Conservation (phyloP, 2,113 vertebrate species). For the Mustela nigripes region DNA sequence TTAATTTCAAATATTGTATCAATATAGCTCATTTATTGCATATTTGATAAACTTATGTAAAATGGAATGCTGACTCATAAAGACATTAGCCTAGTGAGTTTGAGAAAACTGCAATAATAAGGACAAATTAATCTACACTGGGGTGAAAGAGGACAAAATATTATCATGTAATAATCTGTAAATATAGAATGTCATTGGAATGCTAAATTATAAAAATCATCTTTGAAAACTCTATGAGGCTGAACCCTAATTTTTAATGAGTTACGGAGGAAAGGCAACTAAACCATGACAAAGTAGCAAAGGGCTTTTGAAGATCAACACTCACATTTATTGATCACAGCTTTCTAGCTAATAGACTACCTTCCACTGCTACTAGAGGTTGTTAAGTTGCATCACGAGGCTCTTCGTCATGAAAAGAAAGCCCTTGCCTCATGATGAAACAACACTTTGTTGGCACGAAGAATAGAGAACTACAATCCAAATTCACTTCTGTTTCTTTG, state of each 20-base stretch:
- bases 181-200: slow-evolving; percentile 22
- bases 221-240: neutral
- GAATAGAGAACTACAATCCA: neutral
- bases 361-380: neutral
- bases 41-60: slow-evolving; percentile 38
- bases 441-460: neutral
- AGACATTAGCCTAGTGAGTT: neutral
- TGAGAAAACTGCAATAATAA: neutral
- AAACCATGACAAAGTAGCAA: neutral
- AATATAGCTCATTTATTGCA: neutral
- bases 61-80: neutral
- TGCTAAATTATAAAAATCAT: slow-evolving; percentile 14
- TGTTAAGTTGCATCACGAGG: neutral
- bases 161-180: neutral
- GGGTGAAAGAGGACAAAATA: neutral
- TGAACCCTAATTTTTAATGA: neutral
- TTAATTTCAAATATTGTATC: slow-evolving; percentile 30
- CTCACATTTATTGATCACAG: neutral
- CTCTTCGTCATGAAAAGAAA: slow-evolving; percentile 28
- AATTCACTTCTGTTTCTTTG: slow-evolving; percentile 30
- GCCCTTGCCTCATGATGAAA: neutral
- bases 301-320: neutral
- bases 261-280: neutral
- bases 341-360: slow-evolving; percentile 1
- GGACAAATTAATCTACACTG: neutral